phyloP scores from a whole-genome alignment of 1,140 invertebrate genomes.

The Drosophila nigrodunni region DNA sequence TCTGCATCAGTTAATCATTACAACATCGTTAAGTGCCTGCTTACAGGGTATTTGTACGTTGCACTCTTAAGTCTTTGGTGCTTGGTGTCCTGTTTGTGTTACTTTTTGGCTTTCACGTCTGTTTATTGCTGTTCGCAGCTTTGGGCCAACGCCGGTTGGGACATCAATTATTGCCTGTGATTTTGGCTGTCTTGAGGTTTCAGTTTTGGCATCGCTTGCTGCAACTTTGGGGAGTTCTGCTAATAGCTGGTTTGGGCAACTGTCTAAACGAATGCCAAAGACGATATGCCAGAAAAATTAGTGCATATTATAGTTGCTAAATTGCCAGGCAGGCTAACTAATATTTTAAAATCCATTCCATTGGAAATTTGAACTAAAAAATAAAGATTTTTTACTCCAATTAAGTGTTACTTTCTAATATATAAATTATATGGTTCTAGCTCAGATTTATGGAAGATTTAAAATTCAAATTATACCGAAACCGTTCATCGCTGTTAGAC shows the following conservation, averaged over 20 bases:
- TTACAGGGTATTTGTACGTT: conserved; percentile 2
- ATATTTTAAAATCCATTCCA: too few species aligned
- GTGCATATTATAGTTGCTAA: conserved; percentile 27
- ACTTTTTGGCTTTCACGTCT: conserved; percentile 27
- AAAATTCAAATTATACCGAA: too few species aligned
- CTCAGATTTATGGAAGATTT: too few species aligned
- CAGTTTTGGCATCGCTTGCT: conserved; percentile 20
- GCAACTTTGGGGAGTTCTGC: conserved; percentile 30
- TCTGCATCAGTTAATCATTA: too few species aligned
- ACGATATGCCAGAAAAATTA: conserved; percentile 23
- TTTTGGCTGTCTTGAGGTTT: conserved; percentile 60
- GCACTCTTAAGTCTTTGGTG: not conserved
- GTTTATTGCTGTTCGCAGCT: conserved; percentile 72
- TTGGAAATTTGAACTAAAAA: too few species aligned
- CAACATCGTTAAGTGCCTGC: too few species aligned
- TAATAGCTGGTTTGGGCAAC: conserved; percentile 17
- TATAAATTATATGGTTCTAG: too few species aligned
- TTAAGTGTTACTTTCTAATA: too few species aligned
- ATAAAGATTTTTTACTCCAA: too few species aligned
- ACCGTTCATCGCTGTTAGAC: too few species aligned
- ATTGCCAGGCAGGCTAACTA: not conserved
- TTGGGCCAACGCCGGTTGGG: conserved; percentile 45
- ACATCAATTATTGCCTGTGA: conserved; percentile 73
- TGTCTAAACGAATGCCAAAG: conserved; percentile 4
- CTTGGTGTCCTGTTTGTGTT: conserved; percentile 20